Base-by-base conservation (phyloP, 2,113 vertebrate species). In the Lates calcarifer region DNA sequence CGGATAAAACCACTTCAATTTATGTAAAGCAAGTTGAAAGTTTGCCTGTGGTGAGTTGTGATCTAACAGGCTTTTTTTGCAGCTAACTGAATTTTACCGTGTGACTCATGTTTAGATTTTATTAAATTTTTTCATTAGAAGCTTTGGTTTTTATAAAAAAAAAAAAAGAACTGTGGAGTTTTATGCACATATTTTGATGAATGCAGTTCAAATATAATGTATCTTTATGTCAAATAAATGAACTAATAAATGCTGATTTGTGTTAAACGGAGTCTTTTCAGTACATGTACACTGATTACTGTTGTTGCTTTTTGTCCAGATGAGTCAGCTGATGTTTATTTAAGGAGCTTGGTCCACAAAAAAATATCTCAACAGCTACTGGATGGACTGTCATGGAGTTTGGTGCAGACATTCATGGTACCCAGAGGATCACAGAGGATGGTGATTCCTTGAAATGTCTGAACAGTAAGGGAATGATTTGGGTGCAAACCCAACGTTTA, bases 201-300 rank as follows among this genome's bases (percentile, higher is more conserved):
- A 75, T 72, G 71, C 68, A 83, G 62, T 74, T 91, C 13, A 65
- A 24, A 79, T 55, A 28, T 82, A 24, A 79, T 55, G 24, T 82
- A 71, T 85, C 53, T 85, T 81, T 86, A 86, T 91, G 85, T 55
- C 88, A 90, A 93, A 92, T 92, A 89, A 92, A 89, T 58, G 0
- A 76, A 86, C 66, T 85, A 86, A 83, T 87, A 41, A 87, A 82
- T 14, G 63, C 9, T 45, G 43, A 71, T 51, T 76, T 64, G 57
- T 87, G 84, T 67, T 37, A 10, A 73, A 69, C 6, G 7, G 7
- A 26, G n/a, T 55, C 31, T 56, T 47, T 68, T 43, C 2, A 43
- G 2, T 43, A 12, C 13, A 43, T 43, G 41, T 7, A 35, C 33
- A 35, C 33, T 7, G 33, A n/a, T n/a, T n/a, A n/a, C n/a, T n/a